Evolutionary conservation across 2,113 vertebrate genomes (phyloP), one percentile per base, ranked within the genome.

Genomic region (Macquaria australasica): DNA sequence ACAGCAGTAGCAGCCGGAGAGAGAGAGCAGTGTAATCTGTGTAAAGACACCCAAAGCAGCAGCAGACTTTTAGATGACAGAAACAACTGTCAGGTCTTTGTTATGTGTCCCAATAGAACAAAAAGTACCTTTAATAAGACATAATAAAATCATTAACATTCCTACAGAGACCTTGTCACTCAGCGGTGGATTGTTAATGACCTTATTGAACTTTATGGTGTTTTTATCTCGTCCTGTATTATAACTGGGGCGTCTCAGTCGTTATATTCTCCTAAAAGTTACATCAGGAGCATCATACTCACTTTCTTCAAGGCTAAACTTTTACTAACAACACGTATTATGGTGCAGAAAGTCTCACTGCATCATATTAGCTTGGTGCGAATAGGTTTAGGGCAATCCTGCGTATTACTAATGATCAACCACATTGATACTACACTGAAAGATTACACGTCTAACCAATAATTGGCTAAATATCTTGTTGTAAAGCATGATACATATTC

Each of bases 361-460:
- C 59, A 58, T 58, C 67, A 59, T 58, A 21, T 4, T 15, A 12
- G 23, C 51, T 48, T 11, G 10, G 41, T 77, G 34, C 48, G 81
- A 92, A 88, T 91, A 82, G 21, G 80, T 82, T 78, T 43, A 73
- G 48, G 70, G 63, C 37, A 77, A 88, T 86, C 70, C 84, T 63
- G 67, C 6, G 14, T 86, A 94, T 91, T 93, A 93, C 85, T 91
- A 94, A 94, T 95, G 91, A 95, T 94, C 92, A 95, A 94, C 93
- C 92, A 87, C 87, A 93, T 89, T 94, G 91, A 93, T 95, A 95
- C 94, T 95, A 95, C 92, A 95, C 93, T 92, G 37, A 89, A 75
- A 75, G 87, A 84, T 78, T 82, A 81, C 73, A 72, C 28, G 66
- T 68, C 82, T 91, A 69, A 87, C 80, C 85, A 87, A 88, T 91